Conservation (phyloP, 2,888 invertebrate species). For the Seira ritae region DNA sequence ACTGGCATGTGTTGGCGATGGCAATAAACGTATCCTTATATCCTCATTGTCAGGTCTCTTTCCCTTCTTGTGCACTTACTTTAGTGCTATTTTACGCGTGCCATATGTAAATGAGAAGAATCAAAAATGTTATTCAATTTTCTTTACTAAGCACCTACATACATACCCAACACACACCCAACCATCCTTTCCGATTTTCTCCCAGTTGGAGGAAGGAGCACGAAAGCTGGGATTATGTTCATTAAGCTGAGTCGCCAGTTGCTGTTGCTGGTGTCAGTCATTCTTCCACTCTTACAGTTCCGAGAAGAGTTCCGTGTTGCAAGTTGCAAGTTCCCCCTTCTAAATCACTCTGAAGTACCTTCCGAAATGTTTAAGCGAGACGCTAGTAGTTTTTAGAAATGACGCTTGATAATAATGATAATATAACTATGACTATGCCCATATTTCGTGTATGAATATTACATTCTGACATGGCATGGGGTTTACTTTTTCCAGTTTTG, state of each 20-base stretch:
- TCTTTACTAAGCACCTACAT: background rate
- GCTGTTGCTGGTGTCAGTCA: background rate
- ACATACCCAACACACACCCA: background rate
- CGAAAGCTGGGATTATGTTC: constrained; percentile 9
- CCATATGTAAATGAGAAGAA: constrained; percentile 13
- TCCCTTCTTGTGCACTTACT: background rate
- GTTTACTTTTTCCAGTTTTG: too few species aligned
- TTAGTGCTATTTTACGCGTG: background rate
- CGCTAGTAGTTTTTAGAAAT: too few species aligned
- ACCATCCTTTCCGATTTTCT: background rate
- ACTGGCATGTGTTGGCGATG: background rate
- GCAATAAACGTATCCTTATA: background rate
- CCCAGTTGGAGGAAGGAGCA: background rate
- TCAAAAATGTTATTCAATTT: constrained; percentile 7
- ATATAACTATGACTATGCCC: too few species aligned
- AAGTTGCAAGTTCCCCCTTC: too few species aligned
- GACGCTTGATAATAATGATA: too few species aligned
- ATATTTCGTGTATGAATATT: too few species aligned
- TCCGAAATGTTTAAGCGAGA: too few species aligned
- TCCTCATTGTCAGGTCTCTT: background rate
- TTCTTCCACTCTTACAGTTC: too few species aligned
- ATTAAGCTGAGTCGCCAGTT: background rate
- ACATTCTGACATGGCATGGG: too few species aligned
- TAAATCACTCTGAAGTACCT: too few species aligned
- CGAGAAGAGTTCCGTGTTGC: too few species aligned